Conservation (phyloP, 1,140 invertebrate genomes). For the Antheraea mylitta region DNA sequence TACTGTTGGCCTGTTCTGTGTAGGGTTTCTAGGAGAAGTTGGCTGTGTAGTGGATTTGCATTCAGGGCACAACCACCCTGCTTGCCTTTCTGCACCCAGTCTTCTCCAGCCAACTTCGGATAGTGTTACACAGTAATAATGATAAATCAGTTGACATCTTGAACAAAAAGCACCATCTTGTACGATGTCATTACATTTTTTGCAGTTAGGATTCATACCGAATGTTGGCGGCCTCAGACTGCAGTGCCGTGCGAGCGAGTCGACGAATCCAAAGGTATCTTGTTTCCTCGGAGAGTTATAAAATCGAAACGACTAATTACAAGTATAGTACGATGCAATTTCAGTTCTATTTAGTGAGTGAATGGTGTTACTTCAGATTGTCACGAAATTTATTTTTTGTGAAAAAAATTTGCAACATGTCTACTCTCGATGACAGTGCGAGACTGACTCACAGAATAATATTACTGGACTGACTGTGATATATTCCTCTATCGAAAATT, state of each 20-base stretch:
- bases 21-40: background rate
- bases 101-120: background rate
- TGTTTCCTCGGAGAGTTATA: too few relatives aligned
- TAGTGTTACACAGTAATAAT: background rate
- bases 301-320: too few relatives aligned
- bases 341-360: too few relatives aligned
- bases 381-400: too few relatives aligned
- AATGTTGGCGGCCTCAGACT: background rate
- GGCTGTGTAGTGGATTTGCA: background rate
- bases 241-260: background rate
- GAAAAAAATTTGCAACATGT: too few relatives aligned
- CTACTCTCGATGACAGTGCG: too few relatives aligned
- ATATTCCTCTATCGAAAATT: too few relatives aligned
- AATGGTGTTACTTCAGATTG: too few relatives aligned
- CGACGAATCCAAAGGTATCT: too few relatives aligned
- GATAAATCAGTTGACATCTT: background rate
- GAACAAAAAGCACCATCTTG: background rate
- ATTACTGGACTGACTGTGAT: too few relatives aligned
- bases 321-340: too few relatives aligned
- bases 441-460: too few relatives aligned
- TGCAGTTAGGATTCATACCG: background rate
- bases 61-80: background rate
- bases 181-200: conserved; percentile 1
- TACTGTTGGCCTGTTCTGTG: background rate
- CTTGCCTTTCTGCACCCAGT: background rate